Percentiles rank a stretch among this genome's conserved stretches.
Evolutionary conservation across 2,113 vertebrate species (phyloP).

Genomic region (Erythrolamprus reginae): DNA sequence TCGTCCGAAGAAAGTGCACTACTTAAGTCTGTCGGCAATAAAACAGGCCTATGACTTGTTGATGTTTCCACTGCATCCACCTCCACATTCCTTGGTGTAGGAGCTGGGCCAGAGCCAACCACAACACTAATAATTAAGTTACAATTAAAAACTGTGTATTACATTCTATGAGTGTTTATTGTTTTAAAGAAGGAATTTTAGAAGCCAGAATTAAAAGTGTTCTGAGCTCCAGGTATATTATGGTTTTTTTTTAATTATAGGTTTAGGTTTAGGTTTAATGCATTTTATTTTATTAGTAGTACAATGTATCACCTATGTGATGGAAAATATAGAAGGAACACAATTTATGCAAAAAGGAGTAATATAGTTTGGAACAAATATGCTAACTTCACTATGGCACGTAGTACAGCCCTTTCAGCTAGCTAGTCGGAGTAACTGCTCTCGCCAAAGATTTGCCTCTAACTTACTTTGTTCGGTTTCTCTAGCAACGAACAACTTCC

Average conservation of each 20-base stretch:
- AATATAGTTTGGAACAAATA: neutral
- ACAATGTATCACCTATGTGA: neutral
- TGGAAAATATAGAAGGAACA: neutral
- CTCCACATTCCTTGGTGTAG: too few relatives aligned
- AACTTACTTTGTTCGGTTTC: neutral
- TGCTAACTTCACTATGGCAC: neutral
- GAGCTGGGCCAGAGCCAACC: too few relatives aligned
- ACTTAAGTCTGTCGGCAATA: too few relatives aligned
- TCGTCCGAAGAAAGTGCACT: too few relatives aligned
- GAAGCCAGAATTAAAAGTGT: neutral
- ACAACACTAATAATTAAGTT: neutral
- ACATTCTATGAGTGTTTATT: neutral
- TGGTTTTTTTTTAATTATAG: neutral
- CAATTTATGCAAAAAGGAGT: neutral
- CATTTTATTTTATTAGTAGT: slow-evolving; percentile 12
- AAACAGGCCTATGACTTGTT: too few relatives aligned
- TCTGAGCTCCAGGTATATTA: neutral
- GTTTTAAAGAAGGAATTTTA: neutral
- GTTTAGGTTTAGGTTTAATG: slow-evolving; percentile 6
- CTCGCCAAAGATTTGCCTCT: neutral
- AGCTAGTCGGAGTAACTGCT: neutral
- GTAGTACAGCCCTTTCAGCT: neutral
- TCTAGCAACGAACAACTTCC: neutral
- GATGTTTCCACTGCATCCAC: too few relatives aligned
- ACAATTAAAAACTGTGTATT: neutral